Evolutionary conservation across 2,797 vertebrate species (phyloP).

Genomic region (Nannoperca australis): DNA sequence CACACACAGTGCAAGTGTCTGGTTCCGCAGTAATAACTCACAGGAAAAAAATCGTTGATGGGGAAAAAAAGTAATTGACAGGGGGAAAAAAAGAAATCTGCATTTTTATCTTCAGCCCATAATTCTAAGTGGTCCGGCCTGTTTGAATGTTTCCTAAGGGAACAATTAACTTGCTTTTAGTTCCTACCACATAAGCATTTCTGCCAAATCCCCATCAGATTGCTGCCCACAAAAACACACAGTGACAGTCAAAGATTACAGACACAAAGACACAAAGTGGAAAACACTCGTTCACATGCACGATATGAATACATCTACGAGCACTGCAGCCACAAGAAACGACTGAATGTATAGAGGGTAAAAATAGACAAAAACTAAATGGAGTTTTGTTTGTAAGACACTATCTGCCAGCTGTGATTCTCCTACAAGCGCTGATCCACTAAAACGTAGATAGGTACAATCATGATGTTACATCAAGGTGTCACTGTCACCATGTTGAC

Average conservation of each 20-base stretch:
- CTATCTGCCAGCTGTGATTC: conserved; percentile 20
- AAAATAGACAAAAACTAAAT: background rate
- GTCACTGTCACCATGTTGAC: conserved; percentile 4
- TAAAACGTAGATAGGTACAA: conserved; percentile 27
- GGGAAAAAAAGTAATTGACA: conserved; percentile 67
- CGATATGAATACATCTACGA: conserved; percentile 34
- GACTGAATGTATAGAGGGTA: background rate
- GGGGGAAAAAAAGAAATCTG: conserved; percentile 59
- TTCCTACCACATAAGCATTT: conserved; percentile 82
- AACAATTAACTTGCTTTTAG: conserved; percentile 88
- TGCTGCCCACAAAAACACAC: conserved; percentile 67
- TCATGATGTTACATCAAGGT: conserved; percentile 30
- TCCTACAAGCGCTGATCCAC: background rate
- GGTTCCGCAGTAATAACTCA: conserved; percentile 74
- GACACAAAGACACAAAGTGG: conserved; percentile 52
- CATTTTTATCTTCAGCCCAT: conserved; percentile 80
- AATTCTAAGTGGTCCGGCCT: conserved; percentile 78
- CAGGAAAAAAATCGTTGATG: conserved; percentile 62
- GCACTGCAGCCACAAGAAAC: conserved; percentile 23
- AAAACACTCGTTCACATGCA: conserved; percentile 29
- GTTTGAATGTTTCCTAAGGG: conserved; percentile 81
- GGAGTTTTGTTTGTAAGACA: background rate
- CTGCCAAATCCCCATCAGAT: conserved; percentile 76
- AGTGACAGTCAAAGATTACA: conserved; percentile 60
- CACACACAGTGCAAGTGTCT: conserved; percentile 40